Conservation (phyloP, 2,888 invertebrate species). For the Hemaris fuciformis region DNA sequence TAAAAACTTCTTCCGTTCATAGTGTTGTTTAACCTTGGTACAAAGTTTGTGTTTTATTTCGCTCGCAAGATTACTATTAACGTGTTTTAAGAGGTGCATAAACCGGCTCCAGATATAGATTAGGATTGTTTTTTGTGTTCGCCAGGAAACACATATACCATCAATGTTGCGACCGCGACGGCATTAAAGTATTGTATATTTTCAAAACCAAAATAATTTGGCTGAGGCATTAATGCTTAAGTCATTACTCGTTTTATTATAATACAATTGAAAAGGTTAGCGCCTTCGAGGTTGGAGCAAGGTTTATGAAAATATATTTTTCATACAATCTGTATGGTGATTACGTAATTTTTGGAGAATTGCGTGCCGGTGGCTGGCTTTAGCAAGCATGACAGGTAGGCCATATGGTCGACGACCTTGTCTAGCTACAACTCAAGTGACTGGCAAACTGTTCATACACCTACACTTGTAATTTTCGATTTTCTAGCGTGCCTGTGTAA, state of each 20-base stretch:
- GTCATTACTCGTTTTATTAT: neutral
- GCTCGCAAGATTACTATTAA: slow-evolving; percentile 2
- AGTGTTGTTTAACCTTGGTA: neutral
- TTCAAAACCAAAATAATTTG: slow-evolving; percentile 50
- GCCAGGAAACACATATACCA: slow-evolving; percentile 45
- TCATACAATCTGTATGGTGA: slow-evolving; percentile 19
- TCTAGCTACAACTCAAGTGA: slow-evolving; percentile 43
- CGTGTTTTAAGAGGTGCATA: slow-evolving; percentile 12
- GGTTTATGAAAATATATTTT: slow-evolving; percentile 25
- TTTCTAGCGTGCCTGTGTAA: slow-evolving; percentile 31
- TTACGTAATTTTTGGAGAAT: slow-evolving; percentile 45
- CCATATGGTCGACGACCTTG: slow-evolving; percentile 74
- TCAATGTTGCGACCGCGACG: slow-evolving; percentile 22
- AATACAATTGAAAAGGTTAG: neutral
- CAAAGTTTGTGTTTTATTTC: neutral
- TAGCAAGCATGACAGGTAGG: slow-evolving; percentile 50
- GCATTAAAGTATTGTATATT: slow-evolving; percentile 24
- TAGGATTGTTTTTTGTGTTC: slow-evolving; percentile 36
- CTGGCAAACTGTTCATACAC: slow-evolving; percentile 56
- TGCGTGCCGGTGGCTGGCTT: slow-evolving; percentile 34
- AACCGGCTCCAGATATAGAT: slow-evolving; percentile 30
- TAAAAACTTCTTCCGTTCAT: neutral
- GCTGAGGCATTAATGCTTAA: neutral
- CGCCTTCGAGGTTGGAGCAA: neutral
- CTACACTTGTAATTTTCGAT: slow-evolving; percentile 55